Base-by-base conservation (phyloP, 2,113 vertebrate species). In the Phylloscopus trochilus region DNA sequence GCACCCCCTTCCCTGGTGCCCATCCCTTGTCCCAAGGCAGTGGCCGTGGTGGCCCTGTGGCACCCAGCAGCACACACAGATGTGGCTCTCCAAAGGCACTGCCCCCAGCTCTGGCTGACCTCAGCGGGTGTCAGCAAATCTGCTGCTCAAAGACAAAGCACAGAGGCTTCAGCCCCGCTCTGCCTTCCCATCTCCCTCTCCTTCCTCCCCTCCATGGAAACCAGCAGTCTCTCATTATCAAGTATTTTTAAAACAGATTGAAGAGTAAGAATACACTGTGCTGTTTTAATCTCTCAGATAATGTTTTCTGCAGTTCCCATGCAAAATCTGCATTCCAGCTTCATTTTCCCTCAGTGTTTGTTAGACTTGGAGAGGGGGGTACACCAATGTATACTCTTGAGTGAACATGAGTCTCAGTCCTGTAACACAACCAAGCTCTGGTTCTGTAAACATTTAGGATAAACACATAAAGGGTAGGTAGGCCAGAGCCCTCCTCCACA, bases 191-290 rank as follows among this genome's bases (percentile, higher is more conserved):
- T 23, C 43, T 72, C 69, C 33, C 41, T 55, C 80, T 66, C 16
- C 60, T 76, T 58, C 33, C 47, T 89, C 43, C 72, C 90, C 49
- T 88, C 88, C 90, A 95, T 80, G 85, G 92, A 86, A 90, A 96
- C 90, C 64, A 79, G n/a, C 85, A 92, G 47, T 49, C 44, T 73
- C 63, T 86, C 60, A 55, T 91, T 67, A 88, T 21, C 43, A 83
- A 86, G 68, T 77, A 94, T 89, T 94, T 92, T 78, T 72, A 78
- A 94, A 88, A 81, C 60, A 80, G 90, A 92, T 43, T 49, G 86
- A 86, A 83, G 80, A 86, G n/a, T 24, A 55, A 86, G 76, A 86
- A 53, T 35, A 56, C 43, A 46, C 14, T 41, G 60, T 23, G 49
- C 72, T 44, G 43, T 19, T 86, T 83, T 86, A 47, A 66, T 81